A percentile compares a stretch with the other conserved stretches of the same genome.
These are phyloP conservation scores for Rhincodon typus DNA, from an alignment of 2,797 vertebrate species.

Conservation along the genomic window DNA sequence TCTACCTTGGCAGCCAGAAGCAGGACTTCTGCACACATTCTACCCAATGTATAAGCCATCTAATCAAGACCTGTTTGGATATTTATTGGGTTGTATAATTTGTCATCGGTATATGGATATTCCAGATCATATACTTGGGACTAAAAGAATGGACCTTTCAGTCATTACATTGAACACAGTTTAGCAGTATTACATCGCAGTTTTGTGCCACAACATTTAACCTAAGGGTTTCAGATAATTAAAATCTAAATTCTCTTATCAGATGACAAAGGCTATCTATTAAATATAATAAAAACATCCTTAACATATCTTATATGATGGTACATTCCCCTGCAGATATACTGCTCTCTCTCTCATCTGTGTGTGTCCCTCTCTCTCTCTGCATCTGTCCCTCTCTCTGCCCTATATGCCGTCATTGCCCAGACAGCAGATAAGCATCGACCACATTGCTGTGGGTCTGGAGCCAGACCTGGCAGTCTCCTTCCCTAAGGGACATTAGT, in stretches of 20 bases:
- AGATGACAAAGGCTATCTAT: neutral
- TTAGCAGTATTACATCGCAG: neutral
- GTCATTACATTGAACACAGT: neutral
- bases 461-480: no score
- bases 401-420: no score
- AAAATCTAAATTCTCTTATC: neutral
- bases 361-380: no score
- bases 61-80: neutral
- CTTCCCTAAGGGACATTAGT: no score
- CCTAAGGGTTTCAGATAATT: neutral
- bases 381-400: no score
- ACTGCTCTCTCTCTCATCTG: neutral
- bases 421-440: no score
- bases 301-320: neutral
- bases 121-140: neutral
- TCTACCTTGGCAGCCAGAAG: neutral
- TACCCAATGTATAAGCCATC: neutral
- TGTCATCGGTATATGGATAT: neutral
- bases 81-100: neutral
- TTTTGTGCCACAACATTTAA: neutral
- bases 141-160: neutral
- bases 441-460: no score
- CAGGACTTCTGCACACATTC: neutral
- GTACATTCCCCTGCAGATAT: neutral
- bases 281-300: neutral